phyloP scores from a whole-genome alignment of 2,888 invertebrate species.

The Agonopterix heracliana region DNA sequence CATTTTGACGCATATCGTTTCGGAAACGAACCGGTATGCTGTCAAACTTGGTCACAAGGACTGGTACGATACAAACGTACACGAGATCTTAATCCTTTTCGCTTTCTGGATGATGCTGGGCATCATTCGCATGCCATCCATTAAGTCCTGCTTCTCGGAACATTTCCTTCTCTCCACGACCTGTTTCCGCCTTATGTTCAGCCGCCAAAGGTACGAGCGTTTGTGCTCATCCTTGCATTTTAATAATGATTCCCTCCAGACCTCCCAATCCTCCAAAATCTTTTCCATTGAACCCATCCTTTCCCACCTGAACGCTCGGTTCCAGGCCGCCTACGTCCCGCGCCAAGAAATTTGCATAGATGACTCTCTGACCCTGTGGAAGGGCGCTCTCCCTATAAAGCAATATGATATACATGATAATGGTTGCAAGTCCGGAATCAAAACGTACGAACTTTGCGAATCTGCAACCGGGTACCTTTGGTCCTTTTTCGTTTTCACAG shows the following conservation, averaged over 20 bases:
- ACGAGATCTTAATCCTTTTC: constrained; percentile 10
- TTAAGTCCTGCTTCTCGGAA: constrained; percentile 15
- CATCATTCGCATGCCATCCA: constrained; percentile 10
- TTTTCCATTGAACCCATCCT: constrained; percentile 10
- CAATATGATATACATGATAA: constrained; percentile 14
- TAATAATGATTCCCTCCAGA: constrained; percentile 7
- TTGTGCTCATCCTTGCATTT: constrained; percentile 16
- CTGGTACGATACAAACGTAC: constrained; percentile 4
- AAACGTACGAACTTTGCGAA: constrained; percentile 15
- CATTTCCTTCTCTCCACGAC: constrained; percentile 15
- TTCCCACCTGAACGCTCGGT: constrained; percentile 9
- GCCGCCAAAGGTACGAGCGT: constrained; percentile 10
- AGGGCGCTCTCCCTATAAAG: constrained; percentile 11
- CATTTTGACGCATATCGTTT: constrained; percentile 5
- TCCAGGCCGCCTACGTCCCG: constrained; percentile 2
- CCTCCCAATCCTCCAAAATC: not conserved
- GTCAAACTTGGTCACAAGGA: not conserved
- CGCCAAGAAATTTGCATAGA: constrained; percentile 11
- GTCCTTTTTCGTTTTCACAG: constrained; percentile 14
- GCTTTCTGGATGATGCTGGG: constrained; percentile 9
- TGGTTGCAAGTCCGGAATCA: constrained; percentile 13
- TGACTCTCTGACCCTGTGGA: constrained; percentile 18
- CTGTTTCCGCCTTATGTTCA: constrained; percentile 14
- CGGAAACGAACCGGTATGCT: constrained; percentile 10
- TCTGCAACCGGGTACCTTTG: constrained; percentile 15